Conservation (phyloP, 2,888 invertebrate genomes). For the Anorthoa munda region DNA sequence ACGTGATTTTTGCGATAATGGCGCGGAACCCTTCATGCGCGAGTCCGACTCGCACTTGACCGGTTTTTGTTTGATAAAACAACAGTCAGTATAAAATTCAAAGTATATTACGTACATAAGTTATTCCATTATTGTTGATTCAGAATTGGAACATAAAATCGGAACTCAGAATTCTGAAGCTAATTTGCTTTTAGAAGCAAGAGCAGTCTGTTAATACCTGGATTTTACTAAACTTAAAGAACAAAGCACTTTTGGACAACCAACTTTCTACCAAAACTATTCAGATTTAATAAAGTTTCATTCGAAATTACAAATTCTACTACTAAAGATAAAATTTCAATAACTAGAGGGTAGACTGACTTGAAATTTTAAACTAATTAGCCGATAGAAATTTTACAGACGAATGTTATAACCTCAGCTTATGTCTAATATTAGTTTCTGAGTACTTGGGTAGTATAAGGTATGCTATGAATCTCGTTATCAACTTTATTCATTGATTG, state of each 20-base stretch:
- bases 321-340: constrained; percentile 45
- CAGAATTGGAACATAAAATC: not conserved
- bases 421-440: constrained; percentile 32
- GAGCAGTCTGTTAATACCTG: constrained; percentile 22
- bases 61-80: not conserved
- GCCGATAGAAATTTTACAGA: constrained; percentile 30
- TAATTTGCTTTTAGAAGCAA: constrained; percentile 22
- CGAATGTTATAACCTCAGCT: constrained; percentile 22
- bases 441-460: constrained; percentile 13
- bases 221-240: constrained; percentile 27
- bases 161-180: not conserved
- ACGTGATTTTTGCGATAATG: no score
- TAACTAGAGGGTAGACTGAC: constrained; percentile 23
- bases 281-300: constrained; percentile 32
- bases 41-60: no score
- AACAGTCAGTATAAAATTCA: not conserved
- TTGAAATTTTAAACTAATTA: constrained; percentile 49
- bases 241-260: constrained; percentile 23
- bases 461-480: constrained; percentile 7
- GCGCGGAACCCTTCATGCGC: no score
- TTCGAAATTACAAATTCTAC: constrained; percentile 26
- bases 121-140: constrained; percentile 4
- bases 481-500: constrained; percentile 24
- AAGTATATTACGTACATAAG: not conserved
- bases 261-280: constrained; percentile 23